A percentile compares a stretch with the other conserved stretches of the same genome.
Conservation (phyloP, 2,888 invertebrate species). For the Caenorhabditis zanzibari region DNA sequence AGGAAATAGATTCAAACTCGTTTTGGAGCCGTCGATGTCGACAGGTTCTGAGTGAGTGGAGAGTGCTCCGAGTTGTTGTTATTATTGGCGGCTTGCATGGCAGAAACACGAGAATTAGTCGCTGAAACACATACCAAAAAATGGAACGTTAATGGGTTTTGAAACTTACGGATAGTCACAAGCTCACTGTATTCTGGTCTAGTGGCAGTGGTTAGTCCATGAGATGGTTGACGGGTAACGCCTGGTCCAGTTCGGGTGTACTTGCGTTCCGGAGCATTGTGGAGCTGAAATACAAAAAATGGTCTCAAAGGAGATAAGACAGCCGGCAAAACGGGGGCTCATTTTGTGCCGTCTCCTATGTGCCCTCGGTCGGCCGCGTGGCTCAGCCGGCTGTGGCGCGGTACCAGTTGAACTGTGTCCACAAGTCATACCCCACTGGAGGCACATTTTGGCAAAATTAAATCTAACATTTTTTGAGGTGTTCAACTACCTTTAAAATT, state of each 20-base stretch:
- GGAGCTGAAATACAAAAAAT: conserved; percentile 43
- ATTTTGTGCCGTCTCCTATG: no score
- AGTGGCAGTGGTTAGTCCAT: conserved; percentile 58
- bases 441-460: no score
- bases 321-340: no score
- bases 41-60: conserved; percentile 26
- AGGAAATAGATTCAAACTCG: conserved; percentile 59
- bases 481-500: no score
- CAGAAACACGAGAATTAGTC: conserved; percentile 49
- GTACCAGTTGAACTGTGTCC: no score
- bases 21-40: conserved; percentile 40
- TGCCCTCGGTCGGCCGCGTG: no score
- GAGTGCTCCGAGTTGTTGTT: conserved; percentile 30
- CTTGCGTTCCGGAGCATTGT: conserved; percentile 64
- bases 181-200: conserved; percentile 65
- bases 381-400: no score
- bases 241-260: conserved; percentile 51
- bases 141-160: no score
- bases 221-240: conserved; percentile 41
- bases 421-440: no score
- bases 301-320: no score
- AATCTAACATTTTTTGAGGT: no score
- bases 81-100: conserved; percentile 20
- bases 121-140: no score
- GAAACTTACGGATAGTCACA: conserved; percentile 56